Evolutionary conservation across 2,113 vertebrate genomes (phyloP), one percentile per base, ranked within the genome.

Genomic region (Panthera uncia): DNA sequence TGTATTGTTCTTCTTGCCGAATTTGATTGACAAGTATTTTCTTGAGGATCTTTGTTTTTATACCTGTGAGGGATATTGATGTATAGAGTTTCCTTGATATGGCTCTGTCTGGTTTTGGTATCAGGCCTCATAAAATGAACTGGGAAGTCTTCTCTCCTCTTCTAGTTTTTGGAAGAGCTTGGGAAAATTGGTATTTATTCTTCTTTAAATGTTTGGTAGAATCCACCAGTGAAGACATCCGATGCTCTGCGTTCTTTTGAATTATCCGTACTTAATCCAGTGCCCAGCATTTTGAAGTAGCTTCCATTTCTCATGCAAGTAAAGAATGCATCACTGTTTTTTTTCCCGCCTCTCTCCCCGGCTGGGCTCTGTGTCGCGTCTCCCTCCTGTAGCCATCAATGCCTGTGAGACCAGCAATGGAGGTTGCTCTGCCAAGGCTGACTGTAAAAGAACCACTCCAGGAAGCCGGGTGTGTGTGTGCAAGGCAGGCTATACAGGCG

Each of bases 381-480:
- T 76, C 92, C 33, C 10, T 88, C 69, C 92, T 73, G 0, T 91
- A 99, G 99, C 99, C 25, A 96, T 99, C 38, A 98, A 99, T 1
- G 98, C 99, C 7, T 99, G 99, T 50, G 68, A 96, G 94, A 96
- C 41, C 81, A 97, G 97, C 91, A 99, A 99, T 0, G 99, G 99
- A 2, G 99, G 99, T 29, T 99, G 99, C 23, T 99, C 99, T n/a
- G 11, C 61, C 52, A 91, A 98, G 18, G 99, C 99, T 0, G 89
- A 99, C 80, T 99, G 99, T 95, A 99, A 99, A 87, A 99, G 98
- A 94, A 99, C 99, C 4, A 98, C 96, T 0, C 99, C 99, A 0
- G 99, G 99, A 66, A 98, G 89, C 0, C 98, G 99, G 84, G 91
- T 52, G 0, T 99, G 99, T 0, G 4, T 98, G 55, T 99, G 99